These are phyloP conservation scores for Heliothis peltigera DNA, from an alignment of 2,888 invertebrate genomes.

Conservation along the genomic window DNA sequence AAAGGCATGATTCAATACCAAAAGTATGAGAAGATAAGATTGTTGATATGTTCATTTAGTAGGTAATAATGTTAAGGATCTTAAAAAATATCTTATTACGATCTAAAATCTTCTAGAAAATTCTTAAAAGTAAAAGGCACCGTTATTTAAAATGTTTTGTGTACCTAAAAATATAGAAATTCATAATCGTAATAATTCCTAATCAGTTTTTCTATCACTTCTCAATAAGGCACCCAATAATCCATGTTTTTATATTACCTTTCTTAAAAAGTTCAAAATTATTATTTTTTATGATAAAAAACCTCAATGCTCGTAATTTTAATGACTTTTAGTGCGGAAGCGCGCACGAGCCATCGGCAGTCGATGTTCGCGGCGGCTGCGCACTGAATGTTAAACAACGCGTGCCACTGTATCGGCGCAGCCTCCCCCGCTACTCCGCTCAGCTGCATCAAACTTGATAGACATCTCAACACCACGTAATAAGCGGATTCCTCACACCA, in stretches of 20 bases:
- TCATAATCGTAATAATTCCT: background rate
- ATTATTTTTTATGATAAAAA: constrained; percentile 18
- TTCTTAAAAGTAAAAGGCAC: too few species aligned
- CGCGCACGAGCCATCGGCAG: constrained; percentile 55
- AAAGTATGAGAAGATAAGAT: background rate
- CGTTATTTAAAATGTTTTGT: too few species aligned
- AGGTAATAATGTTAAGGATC: too few species aligned
- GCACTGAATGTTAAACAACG: constrained; percentile 64
- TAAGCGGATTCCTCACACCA: constrained; percentile 73
- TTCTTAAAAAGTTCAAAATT: constrained; percentile 27
- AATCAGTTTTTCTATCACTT: background rate
- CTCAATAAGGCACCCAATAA: background rate
- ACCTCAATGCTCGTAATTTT: constrained; percentile 45
- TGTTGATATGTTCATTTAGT: background rate
- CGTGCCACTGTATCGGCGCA: constrained; percentile 33
- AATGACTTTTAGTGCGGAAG: constrained; percentile 60
- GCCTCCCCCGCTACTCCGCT: constrained; percentile 29
- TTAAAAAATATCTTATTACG: too few species aligned
- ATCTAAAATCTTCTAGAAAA: too few species aligned
- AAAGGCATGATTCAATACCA: constrained; percentile 31
- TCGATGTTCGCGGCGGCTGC: constrained; percentile 49
- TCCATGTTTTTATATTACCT: background rate
- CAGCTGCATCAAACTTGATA: constrained; percentile 67
- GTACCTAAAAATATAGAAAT: too few species aligned
- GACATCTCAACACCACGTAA: constrained; percentile 72